Evolutionary conservation across 2,888 invertebrate genomes (phyloP).

Genomic region (Parochlus steinenii): DNA sequence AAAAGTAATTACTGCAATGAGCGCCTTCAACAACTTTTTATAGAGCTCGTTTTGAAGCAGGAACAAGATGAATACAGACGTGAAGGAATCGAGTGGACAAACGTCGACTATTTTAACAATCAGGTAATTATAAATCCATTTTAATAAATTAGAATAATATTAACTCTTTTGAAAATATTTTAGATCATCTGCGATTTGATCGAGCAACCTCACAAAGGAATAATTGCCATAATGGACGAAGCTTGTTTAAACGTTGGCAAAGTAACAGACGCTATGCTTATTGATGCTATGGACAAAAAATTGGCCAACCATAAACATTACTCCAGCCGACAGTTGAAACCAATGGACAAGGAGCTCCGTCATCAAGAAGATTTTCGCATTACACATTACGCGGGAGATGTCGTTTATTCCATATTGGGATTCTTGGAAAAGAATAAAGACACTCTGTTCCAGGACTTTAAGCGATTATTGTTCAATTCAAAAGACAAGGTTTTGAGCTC

Average conservation of each 20-base stretch:
- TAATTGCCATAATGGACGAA: constrained; percentile 89
- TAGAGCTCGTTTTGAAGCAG: constrained; percentile 91
- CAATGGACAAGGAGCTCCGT: constrained; percentile 61
- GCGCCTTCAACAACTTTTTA: constrained; percentile 93
- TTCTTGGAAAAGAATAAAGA: constrained; percentile 98
- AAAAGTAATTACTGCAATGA: constrained; percentile 98
- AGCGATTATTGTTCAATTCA: constrained; percentile 76
- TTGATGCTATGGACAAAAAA: constrained; percentile 87
- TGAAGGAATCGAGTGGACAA: constrained; percentile 92
- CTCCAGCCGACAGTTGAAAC: constrained; percentile 68
- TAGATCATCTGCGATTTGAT: constrained; percentile 82
- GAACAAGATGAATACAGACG: constrained; percentile 94
- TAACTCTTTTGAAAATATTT: not conserved
- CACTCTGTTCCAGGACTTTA: constrained; percentile 91
- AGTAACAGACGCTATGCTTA: constrained; percentile 65
- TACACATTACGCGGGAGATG: constrained; percentile 95
- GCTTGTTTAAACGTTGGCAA: constrained; percentile 92
- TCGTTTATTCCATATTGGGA: constrained; percentile 74
- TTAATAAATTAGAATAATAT: not conserved
- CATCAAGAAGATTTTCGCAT: constrained; percentile 68
- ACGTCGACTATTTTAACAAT: constrained; percentile 94
- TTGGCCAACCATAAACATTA: constrained; percentile 77
- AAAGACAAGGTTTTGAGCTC: constrained; percentile 53
- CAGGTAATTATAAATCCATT: constrained; percentile 42
- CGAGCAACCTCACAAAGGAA: constrained; percentile 83